Evolutionary conservation across 2,797 vertebrate species (phyloP).

Genomic region (Syngnathus rostellatus): DNA sequence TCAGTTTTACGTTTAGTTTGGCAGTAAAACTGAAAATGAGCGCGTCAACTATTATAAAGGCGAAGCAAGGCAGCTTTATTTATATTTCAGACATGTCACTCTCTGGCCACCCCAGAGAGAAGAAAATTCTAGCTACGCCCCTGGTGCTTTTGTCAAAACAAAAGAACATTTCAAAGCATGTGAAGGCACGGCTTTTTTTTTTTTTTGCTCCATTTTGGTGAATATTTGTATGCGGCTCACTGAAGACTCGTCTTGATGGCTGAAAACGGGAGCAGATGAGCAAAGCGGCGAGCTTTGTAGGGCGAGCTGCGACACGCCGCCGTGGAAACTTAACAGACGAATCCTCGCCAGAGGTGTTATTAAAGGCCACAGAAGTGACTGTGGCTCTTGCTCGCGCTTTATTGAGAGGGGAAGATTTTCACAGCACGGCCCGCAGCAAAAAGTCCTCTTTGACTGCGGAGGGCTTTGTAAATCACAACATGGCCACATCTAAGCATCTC

Average conservation of each 20-base stretch:
- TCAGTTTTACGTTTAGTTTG: no score
- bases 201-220: constrained; percentile 23
- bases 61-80: no score
- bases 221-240: constrained; percentile 63
- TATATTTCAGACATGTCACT: no score
- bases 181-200: not conserved
- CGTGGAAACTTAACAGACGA: constrained; percentile 55
- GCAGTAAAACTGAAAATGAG: no score
- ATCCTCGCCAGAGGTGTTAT: constrained; percentile 56
- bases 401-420: constrained; percentile 31
- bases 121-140: no score
- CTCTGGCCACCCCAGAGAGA: no score
- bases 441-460: constrained; percentile 24
- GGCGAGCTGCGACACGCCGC: constrained; percentile 57
- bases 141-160: no score
- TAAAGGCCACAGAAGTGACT: constrained; percentile 55
- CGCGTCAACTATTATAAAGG: no score
- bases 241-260: constrained; percentile 58
- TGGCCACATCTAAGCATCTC: constrained; percentile 36
- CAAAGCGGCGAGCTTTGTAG: constrained; percentile 41
- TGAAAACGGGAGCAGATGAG: constrained; percentile 47
- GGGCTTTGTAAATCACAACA: constrained; percentile 53
- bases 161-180: no score
- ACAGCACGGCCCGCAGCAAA: constrained; percentile 41
- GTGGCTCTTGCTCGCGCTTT: constrained; percentile 30